Percentiles rank a stretch among this genome's conserved stretches.
These are phyloP conservation scores for Leucoraja ocellata DNA, from an alignment of 2,797 vertebrate genomes.

Conservation along the genomic window DNA sequence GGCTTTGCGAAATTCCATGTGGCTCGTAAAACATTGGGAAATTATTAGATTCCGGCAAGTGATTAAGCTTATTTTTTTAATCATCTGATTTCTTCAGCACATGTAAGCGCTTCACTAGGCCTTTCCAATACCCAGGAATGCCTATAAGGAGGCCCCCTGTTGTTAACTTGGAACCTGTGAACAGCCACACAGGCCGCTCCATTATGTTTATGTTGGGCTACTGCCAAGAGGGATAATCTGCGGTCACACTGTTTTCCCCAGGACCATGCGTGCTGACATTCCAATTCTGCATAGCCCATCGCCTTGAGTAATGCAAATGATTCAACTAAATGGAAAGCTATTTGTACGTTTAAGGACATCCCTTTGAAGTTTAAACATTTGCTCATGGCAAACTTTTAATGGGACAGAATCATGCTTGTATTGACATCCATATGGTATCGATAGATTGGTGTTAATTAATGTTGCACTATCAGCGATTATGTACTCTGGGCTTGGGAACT, in stretches of 20 bases:
- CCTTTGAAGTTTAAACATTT: not conserved
- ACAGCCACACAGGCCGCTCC: not conserved
- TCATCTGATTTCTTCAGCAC: not conserved
- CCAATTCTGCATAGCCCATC: not conserved
- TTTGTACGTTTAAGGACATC: not conserved
- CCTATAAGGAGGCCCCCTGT: not conserved
- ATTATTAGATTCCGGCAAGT: not conserved
- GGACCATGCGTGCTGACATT: not conserved
- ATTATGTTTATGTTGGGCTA: not conserved
- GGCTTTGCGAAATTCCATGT: not conserved
- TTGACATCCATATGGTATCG: not conserved
- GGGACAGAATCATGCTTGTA: not conserved
- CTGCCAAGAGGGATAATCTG: not conserved
- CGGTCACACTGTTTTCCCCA: not conserved
- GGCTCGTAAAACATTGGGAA: not conserved
- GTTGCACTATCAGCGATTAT: slow-evolving; percentile 10
- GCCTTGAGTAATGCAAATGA: not conserved
- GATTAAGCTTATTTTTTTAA: not conserved
- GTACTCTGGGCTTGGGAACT: not conserved
- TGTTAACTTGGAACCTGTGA: not conserved
- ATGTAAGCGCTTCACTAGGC: too few species aligned
- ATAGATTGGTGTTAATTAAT: not conserved
- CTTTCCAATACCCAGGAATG: not conserved
- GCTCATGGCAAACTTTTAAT: not conserved
- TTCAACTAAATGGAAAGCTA: not conserved